Evolutionary conservation across 1,140 invertebrate genomes (phyloP).

Genomic region (Lasioglossum baleicum): DNA sequence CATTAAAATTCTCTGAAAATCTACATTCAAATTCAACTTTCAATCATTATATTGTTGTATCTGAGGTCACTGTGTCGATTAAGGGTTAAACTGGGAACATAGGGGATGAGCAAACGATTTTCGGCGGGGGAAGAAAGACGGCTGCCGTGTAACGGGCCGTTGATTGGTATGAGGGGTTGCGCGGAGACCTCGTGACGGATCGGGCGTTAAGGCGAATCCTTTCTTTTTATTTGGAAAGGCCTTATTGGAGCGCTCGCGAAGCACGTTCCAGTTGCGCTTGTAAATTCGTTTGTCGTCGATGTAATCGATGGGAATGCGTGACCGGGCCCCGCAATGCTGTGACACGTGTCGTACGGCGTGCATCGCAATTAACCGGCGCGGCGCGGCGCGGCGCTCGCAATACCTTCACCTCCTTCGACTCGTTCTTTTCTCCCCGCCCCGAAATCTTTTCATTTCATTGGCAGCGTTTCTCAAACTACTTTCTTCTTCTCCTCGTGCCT

Average conservation of each 20-base stretch:
- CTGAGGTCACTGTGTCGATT: too few relatives aligned
- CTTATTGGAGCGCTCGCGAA: conserved; percentile 43
- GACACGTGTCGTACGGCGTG: conserved; percentile 59
- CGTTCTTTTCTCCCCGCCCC: not conserved
- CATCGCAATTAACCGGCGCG: conserved; percentile 59
- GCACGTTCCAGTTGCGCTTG: conserved; percentile 62
- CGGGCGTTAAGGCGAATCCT: conserved; percentile 28
- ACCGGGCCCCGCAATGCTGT: conserved; percentile 56
- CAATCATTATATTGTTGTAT: too few relatives aligned
- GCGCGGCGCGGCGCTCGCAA: conserved; percentile 29
- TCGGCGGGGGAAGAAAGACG: not conserved
- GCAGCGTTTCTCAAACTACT: conserved; percentile 40
- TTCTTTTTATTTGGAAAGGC: conserved; percentile 31
- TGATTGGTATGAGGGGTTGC: conserved; percentile 32
- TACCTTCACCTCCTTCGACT: conserved; percentile 48
- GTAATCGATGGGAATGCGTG: conserved; percentile 71
- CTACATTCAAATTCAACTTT: too few relatives aligned
- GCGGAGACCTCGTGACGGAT: conserved; percentile 30
- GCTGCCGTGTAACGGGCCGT: conserved; percentile 15
- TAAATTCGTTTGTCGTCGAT: conserved; percentile 69
- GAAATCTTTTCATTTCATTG: conserved; percentile 33
- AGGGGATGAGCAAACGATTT: too few relatives aligned
- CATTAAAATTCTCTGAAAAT: too few relatives aligned
- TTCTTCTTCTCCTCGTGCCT: not conserved
- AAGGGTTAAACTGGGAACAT: too few relatives aligned